Evolutionary conservation across 2,888 invertebrate genomes (phyloP).

Genomic region (Operophtera brumata): DNA sequence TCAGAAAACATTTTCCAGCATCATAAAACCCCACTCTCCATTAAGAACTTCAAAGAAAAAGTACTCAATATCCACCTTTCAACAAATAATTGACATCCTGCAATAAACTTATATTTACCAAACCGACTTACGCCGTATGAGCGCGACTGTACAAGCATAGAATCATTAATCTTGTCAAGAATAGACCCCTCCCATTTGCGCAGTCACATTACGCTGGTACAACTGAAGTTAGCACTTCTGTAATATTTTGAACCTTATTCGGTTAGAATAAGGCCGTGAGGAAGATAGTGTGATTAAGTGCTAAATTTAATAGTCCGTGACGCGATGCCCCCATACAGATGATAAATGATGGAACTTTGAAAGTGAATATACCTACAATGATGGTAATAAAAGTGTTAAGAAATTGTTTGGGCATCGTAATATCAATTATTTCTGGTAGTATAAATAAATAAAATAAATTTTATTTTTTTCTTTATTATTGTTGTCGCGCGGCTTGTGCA

Average conservation of each 20-base stretch:
- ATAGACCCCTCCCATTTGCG: conserved; percentile 66
- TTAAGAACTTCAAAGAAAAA: too few relatives aligned
- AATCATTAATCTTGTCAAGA: conserved; percentile 71
- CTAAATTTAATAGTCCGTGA: conserved; percentile 32
- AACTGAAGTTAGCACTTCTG: background rate
- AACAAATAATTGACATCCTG: too few relatives aligned
- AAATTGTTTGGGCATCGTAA: too few relatives aligned
- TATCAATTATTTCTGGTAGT: too few relatives aligned
- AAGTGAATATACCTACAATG: too few relatives aligned
- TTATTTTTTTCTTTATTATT: too few relatives aligned
- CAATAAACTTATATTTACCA: background rate
- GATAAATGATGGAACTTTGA: conserved; percentile 28
- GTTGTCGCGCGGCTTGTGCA: too few relatives aligned
- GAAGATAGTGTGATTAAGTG: background rate
- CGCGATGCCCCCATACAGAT: conserved; percentile 32
- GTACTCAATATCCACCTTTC: too few relatives aligned
- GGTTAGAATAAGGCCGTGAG: conserved; percentile 21
- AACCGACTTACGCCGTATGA: conserved; percentile 9
- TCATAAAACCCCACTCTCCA: too few relatives aligned
- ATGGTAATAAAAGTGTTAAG: too few relatives aligned
- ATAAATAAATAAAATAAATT: too few relatives aligned
- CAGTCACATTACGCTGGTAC: conserved; percentile 53
- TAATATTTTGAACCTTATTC: conserved; percentile 35
- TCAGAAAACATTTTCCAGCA: too few relatives aligned
- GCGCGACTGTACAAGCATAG: conserved; percentile 19